Percentiles rank a stretch among this genome's conserved stretches.
phyloP scores from a whole-genome alignment of 2,113 vertebrate species.

The Mellivora capensis region DNA sequence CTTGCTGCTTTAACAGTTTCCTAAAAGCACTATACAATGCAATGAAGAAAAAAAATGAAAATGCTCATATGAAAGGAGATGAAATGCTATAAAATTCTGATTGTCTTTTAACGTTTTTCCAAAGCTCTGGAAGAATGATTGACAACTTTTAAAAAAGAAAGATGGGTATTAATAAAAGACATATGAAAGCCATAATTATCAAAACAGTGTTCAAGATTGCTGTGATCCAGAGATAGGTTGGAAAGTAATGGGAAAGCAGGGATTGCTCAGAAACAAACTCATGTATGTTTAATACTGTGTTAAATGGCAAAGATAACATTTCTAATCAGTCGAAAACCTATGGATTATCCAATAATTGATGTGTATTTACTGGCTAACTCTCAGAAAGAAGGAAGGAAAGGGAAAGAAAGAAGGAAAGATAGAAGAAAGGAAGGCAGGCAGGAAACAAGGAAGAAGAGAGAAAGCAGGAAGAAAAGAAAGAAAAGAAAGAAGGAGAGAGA shows the following conservation, averaged over 20 bases:
- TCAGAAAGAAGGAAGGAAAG: background rate
- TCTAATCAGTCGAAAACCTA: background rate
- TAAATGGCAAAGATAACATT: background rate
- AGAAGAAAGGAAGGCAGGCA: background rate
- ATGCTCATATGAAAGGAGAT: background rate
- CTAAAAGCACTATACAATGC: background rate
- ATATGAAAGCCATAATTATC: background rate
- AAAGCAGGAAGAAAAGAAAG: too few relatives aligned
- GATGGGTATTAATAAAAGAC: background rate
- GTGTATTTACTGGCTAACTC: background rate
- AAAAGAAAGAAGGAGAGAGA: too few relatives aligned
- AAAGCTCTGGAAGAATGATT: background rate
- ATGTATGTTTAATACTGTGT: background rate
- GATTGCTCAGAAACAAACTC: background rate
- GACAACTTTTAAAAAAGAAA: background rate
- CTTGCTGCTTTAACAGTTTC: background rate
- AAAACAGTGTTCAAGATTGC: background rate
- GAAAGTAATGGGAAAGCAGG: background rate
- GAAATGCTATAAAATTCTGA: background rate
- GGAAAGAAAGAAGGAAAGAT: too few relatives aligned
- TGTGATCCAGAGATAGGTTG: background rate
- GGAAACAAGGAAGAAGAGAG: background rate
- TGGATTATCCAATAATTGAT: background rate
- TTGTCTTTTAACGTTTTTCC: background rate
- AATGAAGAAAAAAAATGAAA: background rate